Percentiles rank a stretch among this genome's conserved stretches.
Conservation (phyloP, 92 coral and sea anemone species). For the Actinernus sp. region DNA sequence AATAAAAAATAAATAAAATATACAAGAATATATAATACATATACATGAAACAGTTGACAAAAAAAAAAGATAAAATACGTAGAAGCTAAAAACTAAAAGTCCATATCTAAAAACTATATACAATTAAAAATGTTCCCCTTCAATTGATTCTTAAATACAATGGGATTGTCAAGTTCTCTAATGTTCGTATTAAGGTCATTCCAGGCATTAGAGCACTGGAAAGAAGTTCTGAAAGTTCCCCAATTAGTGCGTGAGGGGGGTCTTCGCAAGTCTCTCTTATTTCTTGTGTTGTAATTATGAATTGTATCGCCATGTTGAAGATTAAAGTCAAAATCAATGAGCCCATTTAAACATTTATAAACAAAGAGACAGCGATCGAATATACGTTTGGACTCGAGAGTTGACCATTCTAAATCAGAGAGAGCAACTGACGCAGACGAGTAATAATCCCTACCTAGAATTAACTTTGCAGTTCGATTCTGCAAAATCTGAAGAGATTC, state of each 20-base stretch:
- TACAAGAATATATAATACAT: too few species aligned
- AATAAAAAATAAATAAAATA: too few species aligned
- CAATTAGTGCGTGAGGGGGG: slow-evolving; percentile 1
- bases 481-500: not conserved
- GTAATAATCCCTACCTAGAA: not conserved
- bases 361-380: not conserved
- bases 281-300: too few species aligned
- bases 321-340: not conserved
- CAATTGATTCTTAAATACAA: not conserved
- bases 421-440: not conserved
- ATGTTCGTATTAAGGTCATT: not conserved
- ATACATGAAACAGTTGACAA: too few species aligned
- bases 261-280: not conserved
- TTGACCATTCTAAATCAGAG: not conserved
- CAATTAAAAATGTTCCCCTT: not conserved
- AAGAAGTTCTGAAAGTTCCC: not conserved
- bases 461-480: slow-evolving; percentile 2
- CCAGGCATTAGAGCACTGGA: slow-evolving; percentile 1
- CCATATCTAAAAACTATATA: not conserved
- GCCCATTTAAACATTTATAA: not conserved
- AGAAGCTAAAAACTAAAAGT: not conserved
- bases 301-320: not conserved
- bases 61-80: not conserved
- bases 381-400: not conserved
- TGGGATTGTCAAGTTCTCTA: not conserved